Evolutionary conservation across 2,113 vertebrate genomes (phyloP).

Genomic region (Bufo gargarizans): DNA sequence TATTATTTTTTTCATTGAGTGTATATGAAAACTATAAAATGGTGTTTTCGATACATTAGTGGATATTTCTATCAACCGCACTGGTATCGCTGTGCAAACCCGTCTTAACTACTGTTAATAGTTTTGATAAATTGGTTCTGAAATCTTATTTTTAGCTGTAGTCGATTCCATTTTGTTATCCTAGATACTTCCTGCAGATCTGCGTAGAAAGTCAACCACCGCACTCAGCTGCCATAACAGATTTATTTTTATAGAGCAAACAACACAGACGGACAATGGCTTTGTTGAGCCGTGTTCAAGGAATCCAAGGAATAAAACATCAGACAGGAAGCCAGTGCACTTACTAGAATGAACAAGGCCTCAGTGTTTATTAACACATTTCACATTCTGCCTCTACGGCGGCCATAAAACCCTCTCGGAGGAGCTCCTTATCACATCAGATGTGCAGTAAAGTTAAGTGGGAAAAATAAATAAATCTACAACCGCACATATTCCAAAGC

Average conservation of each 20-base stretch:
- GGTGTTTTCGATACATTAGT: too few relatives aligned
- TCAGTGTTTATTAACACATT: constrained; percentile 31
- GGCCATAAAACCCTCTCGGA: constrained; percentile 29
- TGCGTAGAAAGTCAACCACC: neutral
- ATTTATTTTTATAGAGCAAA: constrained; percentile 48
- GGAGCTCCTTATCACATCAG: constrained; percentile 21
- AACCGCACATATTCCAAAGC: neutral
- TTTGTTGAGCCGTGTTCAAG: neutral
- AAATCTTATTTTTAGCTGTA: neutral
- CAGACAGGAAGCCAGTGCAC: constrained; percentile 26
- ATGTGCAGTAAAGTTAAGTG: constrained; percentile 20
- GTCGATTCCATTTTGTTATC: neutral
- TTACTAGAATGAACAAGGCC: neutral
- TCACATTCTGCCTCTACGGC: constrained; percentile 3
- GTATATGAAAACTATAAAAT: too few relatives aligned
- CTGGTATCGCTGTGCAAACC: too few relatives aligned
- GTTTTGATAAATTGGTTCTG: too few relatives aligned
- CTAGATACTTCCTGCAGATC: neutral
- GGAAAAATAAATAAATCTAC: constrained; percentile 37
- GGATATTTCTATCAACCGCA: too few relatives aligned
- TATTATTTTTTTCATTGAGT: too few relatives aligned
- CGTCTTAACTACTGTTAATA: too few relatives aligned
- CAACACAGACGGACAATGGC: constrained; percentile 25
- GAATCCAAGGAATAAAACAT: neutral
- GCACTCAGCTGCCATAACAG: constrained; percentile 25